Base-by-base conservation (phyloP, 2,797 vertebrate species). In the Pseudochaenichthys georgianus region DNA sequence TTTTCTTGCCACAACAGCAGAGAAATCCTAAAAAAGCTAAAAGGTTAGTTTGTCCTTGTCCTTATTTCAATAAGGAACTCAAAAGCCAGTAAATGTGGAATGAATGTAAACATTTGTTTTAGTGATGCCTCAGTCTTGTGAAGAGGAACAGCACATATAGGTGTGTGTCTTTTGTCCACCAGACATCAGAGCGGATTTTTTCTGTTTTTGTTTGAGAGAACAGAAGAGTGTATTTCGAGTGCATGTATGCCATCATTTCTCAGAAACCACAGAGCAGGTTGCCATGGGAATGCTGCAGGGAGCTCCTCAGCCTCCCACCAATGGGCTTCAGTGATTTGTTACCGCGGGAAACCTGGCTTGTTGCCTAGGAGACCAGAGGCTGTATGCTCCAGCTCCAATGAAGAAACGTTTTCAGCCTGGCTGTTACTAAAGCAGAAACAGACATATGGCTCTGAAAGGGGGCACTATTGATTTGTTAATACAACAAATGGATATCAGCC, bases 241-340 rank as follows among this genome's bases (percentile, higher is more conserved):
- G 62, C 34, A 42, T 15, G 62, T 52, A 21, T 42, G 63, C 80
- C 84, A 86, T 87, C 59, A 81, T 77, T 88, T 90, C 88, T 85
- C 87, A 80, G 84, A 90, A 87, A 77, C 80, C 82, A 88, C 84
- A 80, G 84, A 80, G 83, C 82, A 51, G 82, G 91, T 92, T 93
- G 90, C 91, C 88, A 93, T 93, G 90, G 91, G 86, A 89, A 92
- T 91, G 87, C 84, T 88, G 91, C 89, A 90, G 89, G 87, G 90
- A 91, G 88, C 90, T 89, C 84, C 88, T 89, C 72, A 51, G 70
- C 75, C 74, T 83, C 76, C 82, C 82, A 87, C 91, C 89, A 90
- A 92, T 89, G 68, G 65, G 80, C 85, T 83, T 70, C 62, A 62
- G 64, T 51, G 43, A 86, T 87, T 87, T 84, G 86, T 87, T 91